Evolutionary conservation across 2,888 invertebrate species (phyloP).

Genomic region (Podabrus alpinus): DNA sequence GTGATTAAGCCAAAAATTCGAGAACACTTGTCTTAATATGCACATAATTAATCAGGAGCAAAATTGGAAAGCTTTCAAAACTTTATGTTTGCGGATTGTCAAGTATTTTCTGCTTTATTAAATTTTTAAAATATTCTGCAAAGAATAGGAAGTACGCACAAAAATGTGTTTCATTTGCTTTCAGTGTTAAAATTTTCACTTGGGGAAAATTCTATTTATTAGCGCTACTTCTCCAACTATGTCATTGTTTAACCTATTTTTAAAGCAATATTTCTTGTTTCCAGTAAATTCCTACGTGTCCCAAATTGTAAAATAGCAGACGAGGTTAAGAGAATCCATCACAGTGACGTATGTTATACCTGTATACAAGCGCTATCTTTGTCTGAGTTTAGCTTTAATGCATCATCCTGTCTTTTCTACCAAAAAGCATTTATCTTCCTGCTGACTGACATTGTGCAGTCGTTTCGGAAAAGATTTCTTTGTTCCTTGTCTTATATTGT

Average conservation of each 20-base stretch:
- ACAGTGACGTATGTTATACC: slow-evolving; percentile 44
- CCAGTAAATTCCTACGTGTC: slow-evolving; percentile 25
- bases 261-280: slow-evolving; percentile 27
- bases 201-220: slow-evolving; percentile 13
- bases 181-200: slow-evolving; percentile 1
- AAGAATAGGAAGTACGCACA: neutral
- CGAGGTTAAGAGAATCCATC: slow-evolving; percentile 39
- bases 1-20: slow-evolving; percentile 14
- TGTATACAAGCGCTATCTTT: slow-evolving; percentile 38
- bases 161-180: neutral
- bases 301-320: slow-evolving; percentile 26
- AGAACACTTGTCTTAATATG: slow-evolving; percentile 9
- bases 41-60: slow-evolving; percentile 15
- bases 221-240: neutral
- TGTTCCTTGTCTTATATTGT: slow-evolving; percentile 25
- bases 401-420: slow-evolving; percentile 37
- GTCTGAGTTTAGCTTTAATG: slow-evolving; percentile 33
- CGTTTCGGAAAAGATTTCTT: slow-evolving; percentile 30
- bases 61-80: slow-evolving; percentile 18
- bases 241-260: slow-evolving; percentile 21
- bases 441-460: slow-evolving; percentile 39
- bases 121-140: neutral
- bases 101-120: neutral
- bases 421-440: slow-evolving; percentile 42
- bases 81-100: neutral